A percentile compares a stretch with the other conserved stretches of the same genome.
phyloP scores from a whole-genome alignment of 2,888 invertebrate species.

The Proisotoma minuta region DNA sequence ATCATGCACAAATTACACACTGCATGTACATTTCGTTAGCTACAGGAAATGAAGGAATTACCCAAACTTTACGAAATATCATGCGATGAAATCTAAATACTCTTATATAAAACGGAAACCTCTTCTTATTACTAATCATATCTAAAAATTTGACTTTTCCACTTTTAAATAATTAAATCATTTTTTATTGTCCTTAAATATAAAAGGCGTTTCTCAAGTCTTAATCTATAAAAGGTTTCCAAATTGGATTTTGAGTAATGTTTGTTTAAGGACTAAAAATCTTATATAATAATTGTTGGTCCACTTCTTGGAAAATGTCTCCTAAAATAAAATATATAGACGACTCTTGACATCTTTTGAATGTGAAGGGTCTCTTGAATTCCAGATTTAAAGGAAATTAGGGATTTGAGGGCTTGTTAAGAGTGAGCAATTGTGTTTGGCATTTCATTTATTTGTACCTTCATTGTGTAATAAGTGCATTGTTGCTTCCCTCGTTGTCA shows the following conservation, averaged over 20 bases:
- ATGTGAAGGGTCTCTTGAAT: background rate
- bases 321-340: too few species aligned
- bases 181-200: too few species aligned
- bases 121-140: too few species aligned
- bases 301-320: too few species aligned
- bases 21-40: background rate
- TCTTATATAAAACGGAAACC: background rate
- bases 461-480: background rate
- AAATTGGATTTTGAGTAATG: too few species aligned
- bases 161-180: too few species aligned
- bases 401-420: background rate
- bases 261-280: too few species aligned
- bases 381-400: conserved; percentile 2
- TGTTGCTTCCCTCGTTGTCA: background rate
- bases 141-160: too few species aligned
- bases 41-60: background rate
- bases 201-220: too few species aligned
- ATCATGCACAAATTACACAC: background rate
- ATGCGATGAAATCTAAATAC: background rate
- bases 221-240: too few species aligned
- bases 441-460: conserved; percentile 6
- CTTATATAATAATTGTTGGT: too few species aligned
- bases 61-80: background rate
- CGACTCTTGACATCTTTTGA: background rate
- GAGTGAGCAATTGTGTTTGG: conserved; percentile 1